These are phyloP conservation scores for Diaperis boleti DNA, from an alignment of 2,888 invertebrate genomes.

Conservation along the genomic window DNA sequence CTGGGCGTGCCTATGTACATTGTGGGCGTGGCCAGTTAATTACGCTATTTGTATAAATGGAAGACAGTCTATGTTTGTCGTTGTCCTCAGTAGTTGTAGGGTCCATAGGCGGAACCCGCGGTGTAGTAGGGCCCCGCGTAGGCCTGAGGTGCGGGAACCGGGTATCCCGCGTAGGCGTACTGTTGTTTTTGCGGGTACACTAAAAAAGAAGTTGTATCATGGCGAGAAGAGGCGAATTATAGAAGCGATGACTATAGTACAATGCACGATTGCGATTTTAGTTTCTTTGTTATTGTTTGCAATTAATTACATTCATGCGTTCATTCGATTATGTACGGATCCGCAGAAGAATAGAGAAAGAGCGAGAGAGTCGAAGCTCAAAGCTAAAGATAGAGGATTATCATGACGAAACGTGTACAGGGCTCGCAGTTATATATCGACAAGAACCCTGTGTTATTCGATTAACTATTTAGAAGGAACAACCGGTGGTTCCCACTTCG, in stretches of 20 bases:
- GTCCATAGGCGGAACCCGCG: constrained; percentile 91
- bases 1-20: too few species aligned
- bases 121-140: constrained; percentile 91
- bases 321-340: background rate
- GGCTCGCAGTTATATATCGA: constrained; percentile 6
- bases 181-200: constrained; percentile 96
- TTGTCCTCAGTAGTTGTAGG: constrained; percentile 83
- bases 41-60: constrained; percentile 33
- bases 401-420: constrained; percentile 9
- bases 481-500: background rate
- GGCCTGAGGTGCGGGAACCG: constrained; percentile 79
- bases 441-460: constrained; percentile 21
- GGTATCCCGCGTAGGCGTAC: constrained; percentile 91
- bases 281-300: constrained; percentile 9
- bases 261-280: constrained; percentile 18
- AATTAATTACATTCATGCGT: constrained; percentile 20
- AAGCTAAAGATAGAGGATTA: constrained; percentile 17
- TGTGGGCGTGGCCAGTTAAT: too few species aligned
- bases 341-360: background rate
- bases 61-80: constrained; percentile 44
- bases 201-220: constrained; percentile 63
- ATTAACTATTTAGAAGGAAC: constrained; percentile 10
- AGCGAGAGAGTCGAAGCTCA: constrained; percentile 3
- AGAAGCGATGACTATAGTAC: constrained; percentile 23
- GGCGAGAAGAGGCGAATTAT: background rate